Conservation (phyloP, 2,888 invertebrate genomes). For the Diploptera punctata region DNA sequence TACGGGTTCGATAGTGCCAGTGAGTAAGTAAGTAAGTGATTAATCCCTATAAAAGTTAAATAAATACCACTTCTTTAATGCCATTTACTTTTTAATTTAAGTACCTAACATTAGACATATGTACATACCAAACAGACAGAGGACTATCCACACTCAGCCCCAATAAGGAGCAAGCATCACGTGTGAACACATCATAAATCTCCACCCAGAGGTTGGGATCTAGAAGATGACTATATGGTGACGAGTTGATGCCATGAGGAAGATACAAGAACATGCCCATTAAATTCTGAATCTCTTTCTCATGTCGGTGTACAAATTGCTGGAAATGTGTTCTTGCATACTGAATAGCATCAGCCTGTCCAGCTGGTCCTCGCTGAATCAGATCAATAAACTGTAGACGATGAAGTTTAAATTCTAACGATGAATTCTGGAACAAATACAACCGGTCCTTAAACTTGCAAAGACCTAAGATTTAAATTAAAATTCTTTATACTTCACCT, state of each 20-base stretch:
- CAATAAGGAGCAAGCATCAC: conserved; percentile 90
- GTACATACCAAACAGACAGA: conserved; percentile 82
- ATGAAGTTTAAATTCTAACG: conserved; percentile 83
- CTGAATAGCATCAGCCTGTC: conserved; percentile 82
- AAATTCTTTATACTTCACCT: too few species aligned
- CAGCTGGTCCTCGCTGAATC: conserved; percentile 66
- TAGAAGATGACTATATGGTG: conserved; percentile 79
- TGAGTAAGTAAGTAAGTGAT: too few species aligned
- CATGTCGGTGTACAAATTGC: conserved; percentile 77
- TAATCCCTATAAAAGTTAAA: too few species aligned
- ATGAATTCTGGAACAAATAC: conserved; percentile 63
- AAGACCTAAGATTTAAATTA: too few species aligned
- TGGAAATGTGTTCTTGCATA: conserved; percentile 88
- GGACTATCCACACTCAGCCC: conserved; percentile 91
- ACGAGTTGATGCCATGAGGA: conserved; percentile 76
- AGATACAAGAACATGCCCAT: conserved; percentile 87
- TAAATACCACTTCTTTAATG: too few species aligned
- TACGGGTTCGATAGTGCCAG: too few species aligned
- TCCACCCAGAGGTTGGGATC: conserved; percentile 83
- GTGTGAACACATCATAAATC: conserved; percentile 87
- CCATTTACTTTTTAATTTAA: too few species aligned
- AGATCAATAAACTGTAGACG: conserved; percentile 80
- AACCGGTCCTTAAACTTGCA: too few species aligned
- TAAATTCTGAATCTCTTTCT: conserved; percentile 82
- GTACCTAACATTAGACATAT: too few species aligned